These are phyloP conservation scores for Ramazzottius varieornatus DNA, from an alignment of 2,888 invertebrate species.

Conservation along the genomic window DNA sequence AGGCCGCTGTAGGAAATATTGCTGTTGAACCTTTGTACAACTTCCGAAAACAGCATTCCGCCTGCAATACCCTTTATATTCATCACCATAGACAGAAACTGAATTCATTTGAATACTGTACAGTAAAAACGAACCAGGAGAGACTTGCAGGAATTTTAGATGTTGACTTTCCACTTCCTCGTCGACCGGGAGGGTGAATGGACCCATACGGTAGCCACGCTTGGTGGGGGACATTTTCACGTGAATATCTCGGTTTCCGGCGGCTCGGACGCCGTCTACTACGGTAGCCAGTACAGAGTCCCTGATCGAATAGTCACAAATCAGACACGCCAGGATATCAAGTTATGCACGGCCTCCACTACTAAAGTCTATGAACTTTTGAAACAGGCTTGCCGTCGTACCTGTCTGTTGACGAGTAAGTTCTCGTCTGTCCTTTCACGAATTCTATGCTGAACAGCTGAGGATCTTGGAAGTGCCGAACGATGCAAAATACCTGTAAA, in stretches of 20 bases:
- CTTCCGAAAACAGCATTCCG: slow-evolving; percentile 41
- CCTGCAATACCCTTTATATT: slow-evolving; percentile 16
- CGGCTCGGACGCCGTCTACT: slow-evolving; percentile 79
- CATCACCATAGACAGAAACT: too few species aligned
- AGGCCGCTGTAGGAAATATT: slow-evolving; percentile 93
- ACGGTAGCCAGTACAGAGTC: slow-evolving; percentile 81
- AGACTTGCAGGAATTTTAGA: slow-evolving; percentile 44
- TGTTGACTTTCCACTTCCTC: slow-evolving; percentile 82
- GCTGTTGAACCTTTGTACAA: slow-evolving; percentile 76
- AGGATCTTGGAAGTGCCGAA: slow-evolving; percentile 63
- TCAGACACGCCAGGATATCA: too few species aligned
- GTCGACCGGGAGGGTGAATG: slow-evolving; percentile 52
- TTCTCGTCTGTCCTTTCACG: slow-evolving; percentile 58
- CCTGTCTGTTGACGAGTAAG: slow-evolving; percentile 73
- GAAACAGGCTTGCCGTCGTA: slow-evolving; percentile 17
- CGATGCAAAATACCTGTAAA: slow-evolving; percentile 53
- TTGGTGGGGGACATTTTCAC: slow-evolving; percentile 59
- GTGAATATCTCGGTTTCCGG: slow-evolving; percentile 85
- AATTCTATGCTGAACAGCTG: slow-evolving; percentile 84
- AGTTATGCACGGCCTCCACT: too few species aligned
- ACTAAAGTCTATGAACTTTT: background rate
- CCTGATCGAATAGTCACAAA: too few species aligned
- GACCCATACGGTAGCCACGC: slow-evolving; percentile 61
- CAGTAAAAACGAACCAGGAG: slow-evolving; percentile 24
- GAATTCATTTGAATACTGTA: background rate